Percentiles rank a stretch among this genome's conserved stretches.
phyloP scores from a whole-genome alignment of 2,797 vertebrate genomes.

The Danio aesculapii region DNA sequence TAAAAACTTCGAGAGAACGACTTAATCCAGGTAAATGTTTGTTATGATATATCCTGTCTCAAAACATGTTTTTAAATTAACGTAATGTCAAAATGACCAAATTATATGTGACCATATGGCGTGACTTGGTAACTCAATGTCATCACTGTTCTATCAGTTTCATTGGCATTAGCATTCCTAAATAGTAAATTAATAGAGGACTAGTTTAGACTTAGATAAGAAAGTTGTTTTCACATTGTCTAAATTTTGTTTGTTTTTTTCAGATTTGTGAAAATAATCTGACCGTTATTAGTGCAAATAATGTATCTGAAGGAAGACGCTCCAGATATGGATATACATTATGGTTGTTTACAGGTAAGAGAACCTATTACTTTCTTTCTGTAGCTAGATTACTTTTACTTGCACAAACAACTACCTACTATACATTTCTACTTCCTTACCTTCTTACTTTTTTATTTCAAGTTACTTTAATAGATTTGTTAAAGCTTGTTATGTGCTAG shows the following conservation, averaged over 20 bases:
- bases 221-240: neutral
- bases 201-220: neutral
- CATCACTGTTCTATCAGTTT: neutral
- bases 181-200: too few relatives aligned
- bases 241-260: neutral
- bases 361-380: neutral
- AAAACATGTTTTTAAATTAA: neutral
- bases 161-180: too few relatives aligned
- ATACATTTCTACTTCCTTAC: too few relatives aligned
- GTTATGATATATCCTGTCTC: neutral
- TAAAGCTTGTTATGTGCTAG: neutral
- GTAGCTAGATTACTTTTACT: too few relatives aligned
- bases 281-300: neutral
- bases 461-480: neutral
- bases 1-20: neutral
- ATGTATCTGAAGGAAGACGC: neutral
- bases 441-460: neutral
- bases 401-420: too few relatives aligned
- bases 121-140: neutral
- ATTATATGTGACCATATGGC: neutral
- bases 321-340: neutral
- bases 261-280: neutral
- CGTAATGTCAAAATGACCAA: neutral
- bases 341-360: constrained; percentile 7
- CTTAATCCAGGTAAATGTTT: neutral